A percentile compares a stretch with the other conserved stretches of the same genome.
Conservation (phyloP, 2,888 invertebrate species). For the Syritta pipiens region DNA sequence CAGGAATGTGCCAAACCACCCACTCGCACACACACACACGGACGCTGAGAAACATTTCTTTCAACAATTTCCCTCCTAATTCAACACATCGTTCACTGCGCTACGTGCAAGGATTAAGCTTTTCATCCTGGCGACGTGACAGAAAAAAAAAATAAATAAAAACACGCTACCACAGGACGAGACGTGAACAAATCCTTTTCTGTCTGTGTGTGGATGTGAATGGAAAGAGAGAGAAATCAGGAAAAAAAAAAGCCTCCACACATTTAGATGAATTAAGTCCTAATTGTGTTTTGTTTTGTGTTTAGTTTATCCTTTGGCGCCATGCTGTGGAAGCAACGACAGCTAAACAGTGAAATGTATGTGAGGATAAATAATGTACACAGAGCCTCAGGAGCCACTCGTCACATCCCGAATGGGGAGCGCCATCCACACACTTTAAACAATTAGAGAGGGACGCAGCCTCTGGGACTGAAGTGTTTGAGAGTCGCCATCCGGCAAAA, state of each 20-base stretch:
- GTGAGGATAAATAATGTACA: slow-evolving; percentile 28
- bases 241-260: slow-evolving; percentile 23
- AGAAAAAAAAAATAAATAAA: slow-evolving; percentile 2
- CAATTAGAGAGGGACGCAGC: slow-evolving; percentile 20
- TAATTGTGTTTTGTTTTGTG: slow-evolving; percentile 46
- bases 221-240: not conserved
- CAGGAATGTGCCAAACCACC: not conserved
- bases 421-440: slow-evolving; percentile 33
- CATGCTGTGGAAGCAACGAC: slow-evolving; percentile 2
- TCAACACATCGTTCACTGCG: slow-evolving; percentile 58
- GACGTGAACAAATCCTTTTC: slow-evolving; percentile 32
- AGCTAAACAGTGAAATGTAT: slow-evolving; percentile 13
- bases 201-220: not conserved
- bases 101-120: slow-evolving; percentile 64
- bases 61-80: slow-evolving; percentile 42
- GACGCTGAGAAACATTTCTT: not conserved
- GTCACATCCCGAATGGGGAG: not conserved
- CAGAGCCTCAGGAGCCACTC: slow-evolving; percentile 8
- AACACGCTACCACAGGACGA: not conserved
- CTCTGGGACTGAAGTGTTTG: slow-evolving; percentile 12
- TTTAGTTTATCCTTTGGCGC: slow-evolving; percentile 28
- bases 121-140: slow-evolving; percentile 55
- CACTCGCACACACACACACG: not conserved
- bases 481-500: not conserved
- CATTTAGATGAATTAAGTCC: slow-evolving; percentile 52